phyloP scores from a whole-genome alignment of 2,888 invertebrate species.

The Drosophila histrio region DNA sequence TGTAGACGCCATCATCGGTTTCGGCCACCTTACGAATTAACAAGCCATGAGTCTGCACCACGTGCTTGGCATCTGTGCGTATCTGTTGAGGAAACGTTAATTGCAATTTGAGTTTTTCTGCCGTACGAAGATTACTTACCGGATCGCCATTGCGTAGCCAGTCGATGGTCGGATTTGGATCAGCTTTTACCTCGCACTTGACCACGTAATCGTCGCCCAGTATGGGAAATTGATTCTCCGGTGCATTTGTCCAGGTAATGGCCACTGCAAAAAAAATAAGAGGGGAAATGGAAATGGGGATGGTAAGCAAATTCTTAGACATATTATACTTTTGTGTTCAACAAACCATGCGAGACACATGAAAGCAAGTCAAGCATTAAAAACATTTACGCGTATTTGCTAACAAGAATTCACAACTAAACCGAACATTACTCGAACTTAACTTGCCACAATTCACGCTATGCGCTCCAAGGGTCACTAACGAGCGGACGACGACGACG shows the following conservation, averaged over 20 bases:
- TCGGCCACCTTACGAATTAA: conserved; percentile 91
- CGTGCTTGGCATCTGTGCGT: conserved; percentile 88
- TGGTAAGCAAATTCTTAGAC: conserved; percentile 13
- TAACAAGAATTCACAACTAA: conserved; percentile 10
- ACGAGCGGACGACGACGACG: conserved; percentile 51
- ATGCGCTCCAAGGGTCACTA: conserved; percentile 52
- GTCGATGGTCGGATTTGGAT: conserved; percentile 93
- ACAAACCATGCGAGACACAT: conserved; percentile 55
- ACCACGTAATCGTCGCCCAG: conserved; percentile 90
- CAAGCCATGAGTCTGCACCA: conserved; percentile 90
- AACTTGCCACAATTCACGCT: conserved; percentile 32
- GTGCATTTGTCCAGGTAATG: conserved; percentile 94
- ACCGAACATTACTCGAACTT: conserved; percentile 8
- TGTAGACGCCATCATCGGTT: conserved; percentile 93
- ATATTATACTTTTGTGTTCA: conserved; percentile 47
- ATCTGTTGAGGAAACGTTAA: conserved; percentile 84
- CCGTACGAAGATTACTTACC: conserved; percentile 83
- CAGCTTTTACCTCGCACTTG: conserved; percentile 93
- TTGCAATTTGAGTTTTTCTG: neutral
- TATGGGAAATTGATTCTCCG: conserved; percentile 92
- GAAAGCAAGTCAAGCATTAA: conserved; percentile 54
- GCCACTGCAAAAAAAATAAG: conserved; percentile 86
- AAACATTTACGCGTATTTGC: conserved; percentile 61
- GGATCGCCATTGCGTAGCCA: conserved; percentile 92
- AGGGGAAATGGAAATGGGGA: neutral